Base-by-base conservation (phyloP, 2,113 vertebrate genomes). In the Boleophthalmus pectinirostris region DNA sequence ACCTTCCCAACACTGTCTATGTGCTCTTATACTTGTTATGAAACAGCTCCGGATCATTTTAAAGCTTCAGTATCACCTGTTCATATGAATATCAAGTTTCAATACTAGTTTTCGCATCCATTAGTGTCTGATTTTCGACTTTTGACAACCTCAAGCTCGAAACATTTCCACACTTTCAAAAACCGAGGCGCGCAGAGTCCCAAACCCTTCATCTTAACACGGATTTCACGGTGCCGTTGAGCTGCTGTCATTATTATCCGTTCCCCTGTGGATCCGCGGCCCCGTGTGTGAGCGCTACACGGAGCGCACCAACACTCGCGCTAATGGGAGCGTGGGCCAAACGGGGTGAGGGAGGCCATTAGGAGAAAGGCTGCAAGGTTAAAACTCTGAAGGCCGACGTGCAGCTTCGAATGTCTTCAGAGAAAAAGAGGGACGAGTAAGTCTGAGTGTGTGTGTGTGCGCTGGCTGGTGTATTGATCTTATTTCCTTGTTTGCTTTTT, bases 381-480 rank as follows among this genome's bases (percentile, higher is more conserved):
- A n/a, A n/a, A 64, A 38, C 33, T 18, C 33, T 43, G 20, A 64
- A 35, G 61, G 15, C 58, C 7, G 5, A 16, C 16, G 24, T 56
- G 4, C 25, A 25, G 24, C 23, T 25, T 24, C 0, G 60, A 60
- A 33, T n/a, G 33, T 38, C 61, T 10, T 5, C 33, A n/a, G 18
- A 43, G 18, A 64, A 18, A 64, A 0, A 38, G 16, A 64, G 29
- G 12, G 18, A 12, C 2, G 13, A 14, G 3, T 24, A n/a, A 18
- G 24, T 43, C 2, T 2, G 38, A 10, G 9, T 10, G 38, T 61
- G 29, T 64, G 61, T 64, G 29, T 43, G 20, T 64, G 66, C 70
- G 47, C 51, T 69, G 14, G 49, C 7, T 20, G 73, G 70, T 33
- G 15, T 73, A 78, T 79, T 82, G 85, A 81, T 75, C 53, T n/a